Percentiles rank a stretch among this genome's conserved stretches.
These are phyloP conservation scores for Dasyprocta punctata DNA, from an alignment of 2,113 vertebrate genomes.

Conservation along the genomic window DNA sequence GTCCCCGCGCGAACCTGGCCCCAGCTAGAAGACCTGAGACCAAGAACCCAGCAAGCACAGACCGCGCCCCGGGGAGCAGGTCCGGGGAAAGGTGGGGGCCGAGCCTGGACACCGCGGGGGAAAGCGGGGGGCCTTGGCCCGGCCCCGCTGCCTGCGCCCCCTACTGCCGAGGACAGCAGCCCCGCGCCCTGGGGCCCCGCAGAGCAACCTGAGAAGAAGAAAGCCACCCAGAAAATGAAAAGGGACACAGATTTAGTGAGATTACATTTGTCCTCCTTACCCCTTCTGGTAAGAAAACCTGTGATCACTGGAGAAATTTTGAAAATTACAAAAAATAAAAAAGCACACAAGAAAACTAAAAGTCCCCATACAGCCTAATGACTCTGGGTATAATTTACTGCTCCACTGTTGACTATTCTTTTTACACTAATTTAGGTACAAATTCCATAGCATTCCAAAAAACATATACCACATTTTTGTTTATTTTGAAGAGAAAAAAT, in stretches of 20 bases:
- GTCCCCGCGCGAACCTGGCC: no score
- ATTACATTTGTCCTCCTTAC: not conserved
- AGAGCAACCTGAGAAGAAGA: not conserved
- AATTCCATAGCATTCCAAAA: not conserved
- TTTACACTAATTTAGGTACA: not conserved
- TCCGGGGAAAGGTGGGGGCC: no score
- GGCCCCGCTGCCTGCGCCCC: not conserved
- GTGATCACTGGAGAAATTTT: not conserved
- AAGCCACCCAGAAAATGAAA: not conserved
- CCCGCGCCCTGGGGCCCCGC: not conserved
- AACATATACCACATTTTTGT: not conserved
- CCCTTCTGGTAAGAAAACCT: not conserved
- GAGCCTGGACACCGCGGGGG: fast-evolving
- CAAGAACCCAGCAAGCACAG: not conserved
- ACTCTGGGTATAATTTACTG: not conserved
- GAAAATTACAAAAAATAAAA: not conserved
- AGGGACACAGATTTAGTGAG: not conserved
- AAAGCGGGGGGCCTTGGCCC: no score
- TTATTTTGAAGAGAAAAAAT: no score
- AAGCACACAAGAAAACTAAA: not conserved
- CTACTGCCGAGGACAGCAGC: no score
- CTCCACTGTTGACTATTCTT: not conserved
- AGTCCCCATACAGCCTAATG: not conserved
- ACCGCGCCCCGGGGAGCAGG: no score
- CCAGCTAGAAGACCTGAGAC: not conserved